Percentiles rank a stretch among this genome's conserved stretches.
These are phyloP conservation scores for Triplophysa rosa DNA, from an alignment of 2,113 vertebrate species.

Conservation along the genomic window DNA sequence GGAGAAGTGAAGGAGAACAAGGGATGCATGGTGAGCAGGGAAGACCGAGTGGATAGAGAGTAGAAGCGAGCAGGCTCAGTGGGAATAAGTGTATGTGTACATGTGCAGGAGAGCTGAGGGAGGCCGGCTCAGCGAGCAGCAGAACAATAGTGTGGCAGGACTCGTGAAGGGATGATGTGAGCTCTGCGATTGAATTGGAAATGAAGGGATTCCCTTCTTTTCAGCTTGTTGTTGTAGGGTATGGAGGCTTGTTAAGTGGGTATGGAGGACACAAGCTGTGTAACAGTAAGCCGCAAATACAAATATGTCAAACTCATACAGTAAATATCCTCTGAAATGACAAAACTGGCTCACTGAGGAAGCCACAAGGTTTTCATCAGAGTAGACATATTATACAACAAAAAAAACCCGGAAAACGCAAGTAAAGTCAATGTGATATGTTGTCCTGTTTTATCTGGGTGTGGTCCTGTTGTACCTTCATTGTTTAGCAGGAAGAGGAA, in stretches of 20 bases:
- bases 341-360: too few species aligned
- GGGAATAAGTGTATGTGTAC: neutral
- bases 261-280: neutral
- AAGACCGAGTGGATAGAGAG: neutral
- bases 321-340: too few species aligned
- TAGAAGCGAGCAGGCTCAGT: conserved; percentile 20
- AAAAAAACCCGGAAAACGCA: too few species aligned
- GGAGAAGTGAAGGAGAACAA: conserved; percentile 51
- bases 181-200: neutral
- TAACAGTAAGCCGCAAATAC: conserved; percentile 5
- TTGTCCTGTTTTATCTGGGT: too few species aligned
- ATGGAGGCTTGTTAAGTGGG: neutral
- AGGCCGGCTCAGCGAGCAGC: neutral
- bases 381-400: too few species aligned
- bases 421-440: too few species aligned
- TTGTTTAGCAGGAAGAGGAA: too few species aligned
- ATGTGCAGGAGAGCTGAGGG: neutral
- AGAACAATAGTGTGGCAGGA: neutral
- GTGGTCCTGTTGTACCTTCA: too few species aligned
- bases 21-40: conserved; percentile 32
- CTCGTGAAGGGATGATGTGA: neutral
- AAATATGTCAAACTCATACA: neutral
- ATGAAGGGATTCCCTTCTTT: conserved; percentile 14
- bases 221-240: neutral
- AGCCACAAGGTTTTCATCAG: too few species aligned